A percentile compares a stretch with the other conserved stretches of the same genome.
phyloP scores from a whole-genome alignment of 2,888 invertebrate genomes.

The Lasius platythorax region DNA sequence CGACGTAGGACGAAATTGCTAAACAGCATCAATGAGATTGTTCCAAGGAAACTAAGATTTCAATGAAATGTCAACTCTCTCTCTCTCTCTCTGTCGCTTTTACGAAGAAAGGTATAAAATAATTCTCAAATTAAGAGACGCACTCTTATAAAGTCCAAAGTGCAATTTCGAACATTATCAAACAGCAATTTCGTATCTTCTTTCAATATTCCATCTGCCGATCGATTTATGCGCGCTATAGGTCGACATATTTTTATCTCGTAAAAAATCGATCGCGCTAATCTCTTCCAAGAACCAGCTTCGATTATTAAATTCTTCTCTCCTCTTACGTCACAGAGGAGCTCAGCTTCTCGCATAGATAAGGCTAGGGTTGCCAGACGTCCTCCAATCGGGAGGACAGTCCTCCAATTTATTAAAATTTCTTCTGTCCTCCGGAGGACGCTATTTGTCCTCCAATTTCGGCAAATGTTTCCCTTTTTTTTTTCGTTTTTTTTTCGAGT shows the following conservation, averaged over 20 bases:
- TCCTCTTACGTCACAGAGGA: not conserved
- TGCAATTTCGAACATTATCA: constrained; percentile 8
- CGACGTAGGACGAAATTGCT: constrained; percentile 45
- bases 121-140: not conserved
- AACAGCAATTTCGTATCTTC: constrained; percentile 23
- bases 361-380: no score
- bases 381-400: no score
- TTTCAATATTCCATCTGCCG: no score
- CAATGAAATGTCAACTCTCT: not conserved
- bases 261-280: not conserved
- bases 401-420: no score
- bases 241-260: not conserved
- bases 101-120: constrained; percentile 13
- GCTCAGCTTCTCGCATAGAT: not conserved
- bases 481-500: no score
- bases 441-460: no score
- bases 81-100: not conserved
- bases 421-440: no score
- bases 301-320: not conserved
- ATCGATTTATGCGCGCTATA: not conserved
- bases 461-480: no score
- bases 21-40: constrained; percentile 35
- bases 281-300: not conserved
- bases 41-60: constrained; percentile 19
- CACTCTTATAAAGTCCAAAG: not conserved